Percentiles rank a stretch among this genome's conserved stretches.
Conservation (phyloP, 2,113 vertebrate genomes). For the Melanotaenia duboulayi region DNA sequence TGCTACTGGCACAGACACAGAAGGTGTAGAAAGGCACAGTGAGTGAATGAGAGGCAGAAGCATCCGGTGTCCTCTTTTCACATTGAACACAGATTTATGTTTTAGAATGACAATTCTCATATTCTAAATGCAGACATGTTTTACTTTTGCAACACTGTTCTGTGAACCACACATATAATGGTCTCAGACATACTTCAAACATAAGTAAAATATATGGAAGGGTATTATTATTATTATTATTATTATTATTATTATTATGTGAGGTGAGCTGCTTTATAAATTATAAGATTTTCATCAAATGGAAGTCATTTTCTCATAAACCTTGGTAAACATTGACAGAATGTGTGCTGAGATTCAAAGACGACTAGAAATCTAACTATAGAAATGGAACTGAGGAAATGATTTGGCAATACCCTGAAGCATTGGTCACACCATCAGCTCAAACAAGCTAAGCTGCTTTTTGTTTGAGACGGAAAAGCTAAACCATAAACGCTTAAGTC, state of each 20-base stretch:
- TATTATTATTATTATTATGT: no score
- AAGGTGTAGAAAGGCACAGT: constrained; percentile 21
- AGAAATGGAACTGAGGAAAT: background rate
- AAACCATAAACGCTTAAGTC: background rate
- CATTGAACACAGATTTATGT: no score
- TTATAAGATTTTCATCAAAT: background rate
- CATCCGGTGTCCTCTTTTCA: constrained; percentile 7
- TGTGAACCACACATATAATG: background rate
- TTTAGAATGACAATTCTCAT: background rate
- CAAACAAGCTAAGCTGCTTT: constrained; percentile 35
- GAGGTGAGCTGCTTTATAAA: background rate
- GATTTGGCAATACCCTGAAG: background rate
- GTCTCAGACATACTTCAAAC: background rate
- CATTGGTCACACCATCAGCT: background rate
- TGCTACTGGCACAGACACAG: constrained; percentile 34
- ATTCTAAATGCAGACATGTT: background rate
- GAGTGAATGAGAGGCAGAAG: constrained; percentile 5
- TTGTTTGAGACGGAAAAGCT: background rate
- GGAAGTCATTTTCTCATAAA: background rate
- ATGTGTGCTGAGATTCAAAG: background rate
- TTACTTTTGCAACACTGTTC: background rate
- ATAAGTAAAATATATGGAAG: no score
- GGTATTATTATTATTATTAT: no score
- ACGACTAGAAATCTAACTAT: background rate
- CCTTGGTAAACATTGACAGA: background rate